Evolutionary conservation across 1,140 invertebrate genomes (phyloP).

Genomic region (Drosophila willistoni): DNA sequence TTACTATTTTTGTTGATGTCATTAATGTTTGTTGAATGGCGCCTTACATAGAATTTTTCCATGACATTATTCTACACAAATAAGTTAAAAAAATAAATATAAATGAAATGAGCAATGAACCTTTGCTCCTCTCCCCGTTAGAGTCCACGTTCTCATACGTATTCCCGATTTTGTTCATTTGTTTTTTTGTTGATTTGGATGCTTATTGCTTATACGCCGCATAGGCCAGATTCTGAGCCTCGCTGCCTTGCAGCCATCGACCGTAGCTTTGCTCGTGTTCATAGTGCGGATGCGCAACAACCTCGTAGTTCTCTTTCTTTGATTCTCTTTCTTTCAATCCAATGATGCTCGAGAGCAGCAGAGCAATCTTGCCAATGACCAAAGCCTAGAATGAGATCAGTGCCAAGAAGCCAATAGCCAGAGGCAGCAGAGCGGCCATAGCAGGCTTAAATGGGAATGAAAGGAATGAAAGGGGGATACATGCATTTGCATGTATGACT

Average conservation of each 20-base stretch:
- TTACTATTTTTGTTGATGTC: slow-evolving; percentile 14
- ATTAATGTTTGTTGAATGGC: slow-evolving; percentile 44
- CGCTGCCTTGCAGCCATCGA: slow-evolving; percentile 83
- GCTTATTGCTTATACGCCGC: slow-evolving; percentile 84
- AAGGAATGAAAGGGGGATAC: neutral
- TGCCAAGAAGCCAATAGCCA: slow-evolving; percentile 90
- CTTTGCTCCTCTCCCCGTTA: slow-evolving; percentile 5
- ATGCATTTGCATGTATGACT: slow-evolving; percentile 57
- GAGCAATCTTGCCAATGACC: slow-evolving; percentile 90
- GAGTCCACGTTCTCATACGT: slow-evolving; percentile 13
- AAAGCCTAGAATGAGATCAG: slow-evolving; percentile 93
- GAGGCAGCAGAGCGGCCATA: slow-evolving; percentile 88
- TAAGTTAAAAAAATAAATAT: slow-evolving; percentile 81
- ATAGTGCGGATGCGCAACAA: slow-evolving; percentile 88
- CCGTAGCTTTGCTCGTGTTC: slow-evolving; percentile 86
- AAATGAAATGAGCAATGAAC: slow-evolving; percentile 58
- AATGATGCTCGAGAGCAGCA: slow-evolving; percentile 89
- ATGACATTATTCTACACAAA: slow-evolving; percentile 73
- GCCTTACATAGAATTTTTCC: slow-evolving; percentile 55
- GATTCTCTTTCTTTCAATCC: slow-evolving; percentile 90
- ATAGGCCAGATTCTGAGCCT: slow-evolving; percentile 87
- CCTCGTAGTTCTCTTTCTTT: slow-evolving; percentile 89
- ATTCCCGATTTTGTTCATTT: slow-evolving; percentile 10
- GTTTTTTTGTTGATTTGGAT: slow-evolving; percentile 41
- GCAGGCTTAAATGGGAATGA: neutral